Base-by-base conservation (phyloP, 2,888 invertebrate species). In the Ommatoiulus sabulosus region DNA sequence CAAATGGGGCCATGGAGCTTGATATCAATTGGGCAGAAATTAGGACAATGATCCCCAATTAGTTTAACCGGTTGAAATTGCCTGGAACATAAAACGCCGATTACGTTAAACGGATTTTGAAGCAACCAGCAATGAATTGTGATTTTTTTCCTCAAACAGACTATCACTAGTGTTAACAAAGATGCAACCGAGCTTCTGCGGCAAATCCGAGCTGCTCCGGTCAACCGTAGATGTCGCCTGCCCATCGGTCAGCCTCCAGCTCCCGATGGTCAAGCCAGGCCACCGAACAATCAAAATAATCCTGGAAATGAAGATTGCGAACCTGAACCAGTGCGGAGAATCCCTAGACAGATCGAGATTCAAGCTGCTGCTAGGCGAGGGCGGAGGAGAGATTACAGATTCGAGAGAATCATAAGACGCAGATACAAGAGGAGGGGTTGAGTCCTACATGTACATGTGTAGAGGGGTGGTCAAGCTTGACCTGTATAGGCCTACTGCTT, bases 151-250 rank as follows among this genome's bases (percentile, higher is more conserved):
- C n/a, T n/a, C 8, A 72, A 10, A 80, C 35, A 80, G 80, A 12
- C 24, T 15, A n/a, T n/a, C 24, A 8, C 24, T 72, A 15, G 10
- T 80, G 80, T 12, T 24, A 4, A 80, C 24, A 12, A 80, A 20
- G 80, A 24, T 0, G 35, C 4, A 10, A 35, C 80, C 12, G 80
- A 12, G 80, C 24, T 80, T 80, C 80, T 80, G 24, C 24, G 80
- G 12, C 80, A 80, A 20, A 35, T 80, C 80, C 80, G 80, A 80
- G 80, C 80, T 15, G 80, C 80, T 80, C 80, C 80, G 1, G 80
- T 80, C 24, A 80, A 80, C 35, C 80, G 80, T 12, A 80, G 80
- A 80, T 80, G 80, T 35, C 80, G 80, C 12, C 35, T 24, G 24
- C 80, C 80, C 80, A 80, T 80, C 12, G 80, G 80, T 35, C 80